These are phyloP conservation scores for Cephalopachus bancanus DNA, from an alignment of 2,797 vertebrate species.

Conservation along the genomic window DNA sequence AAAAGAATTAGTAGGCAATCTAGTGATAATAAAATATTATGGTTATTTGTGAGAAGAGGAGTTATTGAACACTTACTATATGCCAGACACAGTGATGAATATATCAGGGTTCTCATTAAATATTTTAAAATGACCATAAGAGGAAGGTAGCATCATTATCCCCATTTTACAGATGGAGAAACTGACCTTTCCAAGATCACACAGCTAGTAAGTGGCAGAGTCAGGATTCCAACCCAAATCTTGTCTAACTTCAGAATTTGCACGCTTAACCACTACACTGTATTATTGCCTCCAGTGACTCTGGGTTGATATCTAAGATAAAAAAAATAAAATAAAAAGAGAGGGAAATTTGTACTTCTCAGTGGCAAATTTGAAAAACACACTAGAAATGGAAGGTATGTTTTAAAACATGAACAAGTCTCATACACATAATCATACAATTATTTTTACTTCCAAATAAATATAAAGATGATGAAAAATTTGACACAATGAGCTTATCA, in stretches of 20 bases:
- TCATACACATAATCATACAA: conserved; percentile 26
- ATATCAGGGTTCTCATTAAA: conserved; percentile 58
- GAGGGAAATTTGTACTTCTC: conserved; percentile 60
- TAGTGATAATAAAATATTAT: conserved; percentile 50
- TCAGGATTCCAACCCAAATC: conserved; percentile 70
- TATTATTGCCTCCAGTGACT: conserved; percentile 65
- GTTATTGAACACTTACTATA: conserved; percentile 44
- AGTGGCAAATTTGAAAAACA: conserved; percentile 60
- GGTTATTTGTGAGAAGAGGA: background rate
- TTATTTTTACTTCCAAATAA: conserved; percentile 59
- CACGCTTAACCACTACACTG: conserved; percentile 61
- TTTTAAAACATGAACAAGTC: conserved; percentile 58
- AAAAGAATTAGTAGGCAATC: conserved; percentile 49
- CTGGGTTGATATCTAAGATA: conserved; percentile 49
- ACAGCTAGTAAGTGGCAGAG: conserved; percentile 48
- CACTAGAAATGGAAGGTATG: conserved; percentile 27
- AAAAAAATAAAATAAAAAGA: conserved; percentile 53
- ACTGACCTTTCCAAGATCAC: conserved; percentile 68
- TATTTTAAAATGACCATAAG: conserved; percentile 38
- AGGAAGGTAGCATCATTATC: conserved; percentile 18
- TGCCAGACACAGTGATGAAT: background rate
- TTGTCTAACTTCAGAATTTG: conserved; percentile 70
- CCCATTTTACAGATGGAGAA: conserved; percentile 60
- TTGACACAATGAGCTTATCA: conserved; percentile 30
- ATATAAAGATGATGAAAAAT: conserved; percentile 56